phyloP scores from a whole-genome alignment of 2,797 vertebrate species.

The Peromyscus aztecus region DNA sequence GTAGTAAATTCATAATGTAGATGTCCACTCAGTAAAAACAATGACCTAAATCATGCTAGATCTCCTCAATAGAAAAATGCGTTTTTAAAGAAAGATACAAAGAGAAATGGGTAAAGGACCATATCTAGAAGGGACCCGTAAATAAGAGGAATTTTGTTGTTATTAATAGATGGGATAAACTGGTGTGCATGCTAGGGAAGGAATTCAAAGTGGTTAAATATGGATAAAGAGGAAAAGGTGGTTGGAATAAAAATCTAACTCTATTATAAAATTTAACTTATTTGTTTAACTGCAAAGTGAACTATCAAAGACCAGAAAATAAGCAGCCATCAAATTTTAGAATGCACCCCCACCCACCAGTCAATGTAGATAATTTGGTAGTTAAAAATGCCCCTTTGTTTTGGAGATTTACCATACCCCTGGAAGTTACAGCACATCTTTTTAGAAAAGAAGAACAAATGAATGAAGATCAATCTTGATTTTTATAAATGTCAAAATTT shows the following conservation, averaged over 20 bases:
- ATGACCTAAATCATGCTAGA: background rate
- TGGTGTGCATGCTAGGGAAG: background rate
- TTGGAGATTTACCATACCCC: conserved; percentile 12
- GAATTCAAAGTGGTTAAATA: background rate
- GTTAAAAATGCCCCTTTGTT: background rate
- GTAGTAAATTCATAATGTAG: background rate
- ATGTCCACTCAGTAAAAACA: background rate
- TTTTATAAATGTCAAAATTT: conserved; percentile 27
- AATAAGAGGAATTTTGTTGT: background rate
- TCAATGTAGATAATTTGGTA: background rate
- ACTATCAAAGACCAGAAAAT: background rate
- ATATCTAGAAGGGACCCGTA: background rate
- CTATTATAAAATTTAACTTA: background rate
- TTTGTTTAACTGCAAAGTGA: background rate
- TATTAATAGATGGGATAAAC: background rate
- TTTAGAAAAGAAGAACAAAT: background rate
- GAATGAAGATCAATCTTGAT: background rate
- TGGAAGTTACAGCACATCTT: background rate
- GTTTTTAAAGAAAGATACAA: background rate
- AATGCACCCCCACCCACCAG: background rate
- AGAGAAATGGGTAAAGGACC: background rate
- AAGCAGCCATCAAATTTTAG: background rate
- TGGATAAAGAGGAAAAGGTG: background rate
- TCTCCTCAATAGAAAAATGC: background rate
- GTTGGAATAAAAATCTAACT: background rate